A percentile compares a stretch with the other conserved stretches of the same genome.
phyloP scores from a whole-genome alignment of 2,797 vertebrate species.

The Spatula versicolor region DNA sequence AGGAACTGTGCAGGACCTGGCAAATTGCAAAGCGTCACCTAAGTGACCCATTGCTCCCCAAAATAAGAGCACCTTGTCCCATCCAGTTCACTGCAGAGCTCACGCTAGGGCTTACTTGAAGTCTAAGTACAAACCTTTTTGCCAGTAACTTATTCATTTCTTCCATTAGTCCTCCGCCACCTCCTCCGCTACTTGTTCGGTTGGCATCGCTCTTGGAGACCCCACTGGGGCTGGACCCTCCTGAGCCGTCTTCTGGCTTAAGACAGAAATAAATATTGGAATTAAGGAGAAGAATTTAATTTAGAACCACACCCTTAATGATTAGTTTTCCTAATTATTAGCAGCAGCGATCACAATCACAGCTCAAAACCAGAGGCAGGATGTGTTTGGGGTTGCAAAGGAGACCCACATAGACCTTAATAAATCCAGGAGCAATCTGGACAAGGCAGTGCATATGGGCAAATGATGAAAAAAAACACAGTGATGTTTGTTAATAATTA shows the following conservation, averaged over 20 bases:
- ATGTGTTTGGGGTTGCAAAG: background rate
- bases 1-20: background rate
- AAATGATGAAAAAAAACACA: background rate
- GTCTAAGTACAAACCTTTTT: slow-evolving; percentile 86
- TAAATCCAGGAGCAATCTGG: background rate
- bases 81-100: background rate
- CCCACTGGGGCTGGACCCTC: slow-evolving; percentile 86
- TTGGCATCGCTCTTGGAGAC: slow-evolving; percentile 92
- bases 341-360: background rate
- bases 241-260: slow-evolving; percentile 93
- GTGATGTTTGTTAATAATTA: background rate
- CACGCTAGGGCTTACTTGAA: background rate
- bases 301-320: background rate
- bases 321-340: background rate
- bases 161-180: slow-evolving; percentile 95
- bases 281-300: background rate
- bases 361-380: background rate
- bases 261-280: slow-evolving; percentile 23
- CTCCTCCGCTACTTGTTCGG: slow-evolving; percentile 90
- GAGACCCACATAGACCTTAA: background rate
- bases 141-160: slow-evolving; percentile 99
- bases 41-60: background rate
- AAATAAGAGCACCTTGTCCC: background rate
- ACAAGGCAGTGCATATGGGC: background rate
- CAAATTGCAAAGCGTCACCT: background rate